Base-by-base conservation (phyloP, 2,113 vertebrate genomes). In the Astur gentilis region DNA sequence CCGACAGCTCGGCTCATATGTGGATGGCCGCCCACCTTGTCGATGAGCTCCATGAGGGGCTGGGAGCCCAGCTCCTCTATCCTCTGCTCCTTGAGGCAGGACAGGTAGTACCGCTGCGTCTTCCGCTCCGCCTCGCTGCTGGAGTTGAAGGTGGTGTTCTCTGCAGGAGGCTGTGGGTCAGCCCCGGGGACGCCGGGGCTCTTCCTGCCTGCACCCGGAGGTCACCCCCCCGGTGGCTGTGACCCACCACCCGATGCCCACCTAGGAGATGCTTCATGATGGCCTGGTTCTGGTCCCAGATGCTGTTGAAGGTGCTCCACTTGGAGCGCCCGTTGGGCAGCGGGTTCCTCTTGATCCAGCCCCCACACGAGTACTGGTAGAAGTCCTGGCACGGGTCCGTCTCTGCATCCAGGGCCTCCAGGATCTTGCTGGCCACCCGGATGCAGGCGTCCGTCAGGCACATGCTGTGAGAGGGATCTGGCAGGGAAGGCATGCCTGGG, bases 241-340 rank as follows among this genome's bases (percentile, higher is more conserved):
- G 15, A 31, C 42, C 4, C 15, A 14, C 50, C 7, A 14, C 50
- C 7, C 6, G 0, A 6, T 77, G 57, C 94, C 98, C 96, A 99
- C 99, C 99, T 76, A 99, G 98, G 79, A 99, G 98, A 86, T 99
- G 99, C 87, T 99, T 99, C 95, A 99, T 99, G 78, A 99, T 97
- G 22, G 99, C 99, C 98, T 99, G 99, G 97, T 99, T 99, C 98
- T 99, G 99, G 95, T 99, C 99, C 99, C 99, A 99, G 97, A 99
- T 99, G 97, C 98, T 99, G 98, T 99, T 99, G 97, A 99, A 99
- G 49, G 99, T 99, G 96, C 99, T 99, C 99, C 99, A 99, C 42
- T 99, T 99, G 20, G 99, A 99, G 7, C 98, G 99, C 13, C 99
- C 99, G 0, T 99, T 99, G 1, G 99, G 99, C 67, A 99, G 98